A percentile compares a stretch with the other conserved stretches of the same genome.
These are phyloP conservation scores for Tapirus indicus DNA, from an alignment of 2,797 vertebrate genomes.

Conservation along the genomic window DNA sequence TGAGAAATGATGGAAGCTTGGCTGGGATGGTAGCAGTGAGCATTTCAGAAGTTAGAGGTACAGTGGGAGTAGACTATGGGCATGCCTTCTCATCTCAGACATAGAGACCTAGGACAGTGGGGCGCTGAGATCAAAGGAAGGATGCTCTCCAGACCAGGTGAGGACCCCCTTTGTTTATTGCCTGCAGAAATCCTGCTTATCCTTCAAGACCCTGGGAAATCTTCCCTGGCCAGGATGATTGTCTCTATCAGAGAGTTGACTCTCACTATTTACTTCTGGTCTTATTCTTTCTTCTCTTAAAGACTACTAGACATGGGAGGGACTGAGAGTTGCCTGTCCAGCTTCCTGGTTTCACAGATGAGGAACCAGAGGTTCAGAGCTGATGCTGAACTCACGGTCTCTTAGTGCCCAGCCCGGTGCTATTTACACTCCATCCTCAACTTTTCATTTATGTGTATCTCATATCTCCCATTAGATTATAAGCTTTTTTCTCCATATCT, in stretches of 20 bases:
- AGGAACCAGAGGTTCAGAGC: not conserved
- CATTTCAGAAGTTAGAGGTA: rapidly evolving
- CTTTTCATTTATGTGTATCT: not conserved
- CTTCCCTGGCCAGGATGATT: rapidly evolving
- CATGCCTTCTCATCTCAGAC: rapidly evolving
- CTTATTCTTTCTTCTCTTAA: not conserved
- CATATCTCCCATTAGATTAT: not conserved
- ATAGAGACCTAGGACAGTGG: not conserved
- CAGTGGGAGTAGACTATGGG: not conserved
- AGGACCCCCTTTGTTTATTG: not conserved
- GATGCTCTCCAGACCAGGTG: too few species aligned
- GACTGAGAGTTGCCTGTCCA: rapidly evolving
- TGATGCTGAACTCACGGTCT: not conserved
- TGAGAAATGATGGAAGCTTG: not conserved
- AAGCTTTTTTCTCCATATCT: not conserved
- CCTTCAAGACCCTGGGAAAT: not conserved
- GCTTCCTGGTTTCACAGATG: not conserved
- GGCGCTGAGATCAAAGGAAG: rapidly evolving
- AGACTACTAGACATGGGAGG: not conserved
- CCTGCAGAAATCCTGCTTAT: not conserved
- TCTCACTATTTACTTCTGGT: not conserved
- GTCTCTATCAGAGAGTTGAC: not conserved
- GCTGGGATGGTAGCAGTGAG: rapidly evolving
- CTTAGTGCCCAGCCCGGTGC: not conserved
- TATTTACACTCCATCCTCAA: not conserved